Percentiles rank a stretch among this genome's conserved stretches.
phyloP scores from a whole-genome alignment of 2,113 vertebrate species.

The Seriola dumerili region DNA sequence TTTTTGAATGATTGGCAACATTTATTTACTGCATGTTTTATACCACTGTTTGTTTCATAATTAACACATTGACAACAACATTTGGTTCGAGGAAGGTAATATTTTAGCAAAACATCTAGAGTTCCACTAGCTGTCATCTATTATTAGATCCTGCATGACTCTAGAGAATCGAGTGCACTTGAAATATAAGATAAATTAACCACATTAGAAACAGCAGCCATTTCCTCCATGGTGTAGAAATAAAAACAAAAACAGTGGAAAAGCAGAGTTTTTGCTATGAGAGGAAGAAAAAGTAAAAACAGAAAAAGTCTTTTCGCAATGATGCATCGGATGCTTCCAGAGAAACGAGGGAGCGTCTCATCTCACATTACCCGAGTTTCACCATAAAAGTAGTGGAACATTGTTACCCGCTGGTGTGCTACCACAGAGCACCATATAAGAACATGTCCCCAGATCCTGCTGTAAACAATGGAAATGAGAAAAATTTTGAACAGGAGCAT shows the following conservation, averaged over 20 bases:
- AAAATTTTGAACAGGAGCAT: background rate
- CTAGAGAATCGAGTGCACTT: background rate
- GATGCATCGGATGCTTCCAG: background rate
- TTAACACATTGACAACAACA: too few species aligned
- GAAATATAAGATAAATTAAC: background rate
- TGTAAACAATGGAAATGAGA: conserved; percentile 45
- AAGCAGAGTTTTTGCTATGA: background rate
- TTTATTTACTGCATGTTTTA: too few species aligned
- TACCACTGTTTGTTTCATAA: too few species aligned
- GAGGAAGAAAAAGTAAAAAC: background rate
- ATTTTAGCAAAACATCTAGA: background rate
- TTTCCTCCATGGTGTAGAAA: conserved; percentile 1
- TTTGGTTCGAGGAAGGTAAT: background rate
- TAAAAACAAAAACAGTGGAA: background rate
- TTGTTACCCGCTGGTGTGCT: background rate
- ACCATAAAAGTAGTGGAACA: conserved; percentile 72
- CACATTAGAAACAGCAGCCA: background rate
- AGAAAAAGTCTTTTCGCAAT: background rate
- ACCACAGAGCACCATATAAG: conserved; percentile 58
- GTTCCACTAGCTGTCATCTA: background rate
- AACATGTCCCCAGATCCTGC: conserved; percentile 46
- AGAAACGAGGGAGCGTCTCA: conserved; percentile 4
- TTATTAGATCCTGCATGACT: conserved; percentile 5
- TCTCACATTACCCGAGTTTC: conserved; percentile 40
- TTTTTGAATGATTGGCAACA: too few species aligned